These are phyloP conservation scores for Neoitamus cyanurus DNA, from an alignment of 2,888 invertebrate species.

Conservation along the genomic window DNA sequence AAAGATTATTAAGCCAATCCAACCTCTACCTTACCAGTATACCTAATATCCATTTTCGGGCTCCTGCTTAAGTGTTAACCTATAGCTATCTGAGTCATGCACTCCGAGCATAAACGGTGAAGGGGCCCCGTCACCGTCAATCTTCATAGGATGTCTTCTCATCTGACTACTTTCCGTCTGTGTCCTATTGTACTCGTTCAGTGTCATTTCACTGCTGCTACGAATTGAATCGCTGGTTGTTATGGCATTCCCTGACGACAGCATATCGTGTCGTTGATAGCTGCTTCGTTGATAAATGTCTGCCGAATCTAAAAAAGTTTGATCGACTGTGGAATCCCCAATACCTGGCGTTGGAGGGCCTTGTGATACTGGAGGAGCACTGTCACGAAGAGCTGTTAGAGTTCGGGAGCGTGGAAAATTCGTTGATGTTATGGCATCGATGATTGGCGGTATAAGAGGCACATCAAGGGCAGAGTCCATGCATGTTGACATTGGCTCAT, in stretches of 20 bases:
- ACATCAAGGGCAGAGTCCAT: slow-evolving; percentile 59
- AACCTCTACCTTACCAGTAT: background rate
- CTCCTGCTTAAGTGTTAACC: slow-evolving; percentile 65
- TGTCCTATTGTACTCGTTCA: slow-evolving; percentile 64
- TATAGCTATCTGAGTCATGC: slow-evolving; percentile 61
- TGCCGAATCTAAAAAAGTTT: slow-evolving; percentile 45
- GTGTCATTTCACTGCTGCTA: slow-evolving; percentile 63
- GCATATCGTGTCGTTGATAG: slow-evolving; percentile 54
- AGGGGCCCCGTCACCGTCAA: slow-evolving; percentile 58
- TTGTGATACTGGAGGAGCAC: slow-evolving; percentile 25
- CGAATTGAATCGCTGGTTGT: slow-evolving; percentile 56
- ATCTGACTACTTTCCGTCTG: slow-evolving; percentile 57
- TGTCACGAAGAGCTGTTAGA: slow-evolving; percentile 47
- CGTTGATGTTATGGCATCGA: slow-evolving; percentile 54
- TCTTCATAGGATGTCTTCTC: slow-evolving; percentile 62
- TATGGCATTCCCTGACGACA: slow-evolving; percentile 53
- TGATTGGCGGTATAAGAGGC: slow-evolving; percentile 58
- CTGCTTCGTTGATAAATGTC: slow-evolving; percentile 46
- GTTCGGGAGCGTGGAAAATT: slow-evolving; percentile 49
- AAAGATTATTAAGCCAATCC: slow-evolving; percentile 24
- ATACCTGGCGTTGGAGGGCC: slow-evolving; percentile 51
- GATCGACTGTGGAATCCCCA: slow-evolving; percentile 30
- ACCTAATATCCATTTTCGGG: slow-evolving; percentile 64
- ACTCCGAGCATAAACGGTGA: slow-evolving; percentile 53
- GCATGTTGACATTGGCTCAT: slow-evolving; percentile 57